Evolutionary conservation across 2,888 invertebrate species (phyloP).

Genomic region (Hesperia comma): DNA sequence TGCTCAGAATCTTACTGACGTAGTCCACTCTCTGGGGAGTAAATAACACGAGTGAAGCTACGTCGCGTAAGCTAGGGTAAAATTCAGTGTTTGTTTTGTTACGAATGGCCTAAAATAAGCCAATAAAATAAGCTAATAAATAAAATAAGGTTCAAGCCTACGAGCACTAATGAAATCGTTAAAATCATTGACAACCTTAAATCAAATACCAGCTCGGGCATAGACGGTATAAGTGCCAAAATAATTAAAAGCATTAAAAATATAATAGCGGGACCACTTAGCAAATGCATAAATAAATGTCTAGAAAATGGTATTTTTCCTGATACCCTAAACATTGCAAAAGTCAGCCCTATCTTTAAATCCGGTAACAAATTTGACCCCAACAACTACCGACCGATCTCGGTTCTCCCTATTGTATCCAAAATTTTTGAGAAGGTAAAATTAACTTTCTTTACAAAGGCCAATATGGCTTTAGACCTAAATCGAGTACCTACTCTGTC

Average conservation of each 20-base stretch:
- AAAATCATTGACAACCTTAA: background rate
- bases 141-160: no score
- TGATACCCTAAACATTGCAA: background rate
- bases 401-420: background rate
- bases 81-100: no score
- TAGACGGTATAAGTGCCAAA: no score
- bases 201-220: background rate
- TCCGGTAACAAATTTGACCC: background rate
- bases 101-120: no score
- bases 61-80: background rate
- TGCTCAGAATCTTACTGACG: slow-evolving; percentile 1
- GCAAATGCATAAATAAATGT: background rate
- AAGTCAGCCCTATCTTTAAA: no score
- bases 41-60: background rate
- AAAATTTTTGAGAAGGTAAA: background rate
- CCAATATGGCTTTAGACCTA: no score
- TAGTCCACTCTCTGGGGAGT: no score
- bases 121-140: no score
- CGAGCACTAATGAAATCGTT: background rate
- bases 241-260: background rate
- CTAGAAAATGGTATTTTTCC: background rate
- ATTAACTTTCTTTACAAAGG: background rate
- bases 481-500: background rate
- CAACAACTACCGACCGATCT: background rate
- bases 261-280: background rate